phyloP scores from a whole-genome alignment of 30 jellyfish, hydroid and myxozoan species.

The Morbakka virulenta region DNA sequence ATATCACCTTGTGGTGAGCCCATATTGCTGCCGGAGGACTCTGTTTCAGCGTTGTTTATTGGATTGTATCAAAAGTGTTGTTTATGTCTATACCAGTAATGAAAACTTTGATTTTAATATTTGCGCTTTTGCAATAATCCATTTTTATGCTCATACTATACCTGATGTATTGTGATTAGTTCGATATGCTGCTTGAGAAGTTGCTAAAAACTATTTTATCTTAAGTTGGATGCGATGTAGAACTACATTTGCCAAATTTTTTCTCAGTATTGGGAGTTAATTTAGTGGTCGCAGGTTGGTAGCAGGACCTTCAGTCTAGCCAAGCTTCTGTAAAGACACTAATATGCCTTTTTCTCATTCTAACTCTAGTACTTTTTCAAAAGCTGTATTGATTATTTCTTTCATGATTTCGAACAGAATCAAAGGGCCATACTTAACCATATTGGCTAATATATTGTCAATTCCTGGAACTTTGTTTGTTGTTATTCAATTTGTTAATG shows the following conservation, averaged over 20 bases:
- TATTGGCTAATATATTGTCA: slow-evolving; percentile 15
- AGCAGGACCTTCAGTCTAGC: slow-evolving; percentile 57
- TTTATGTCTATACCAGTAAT: slow-evolving; percentile 52
- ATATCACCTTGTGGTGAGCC: slow-evolving; percentile 59
- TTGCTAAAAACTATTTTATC: slow-evolving; percentile 27
- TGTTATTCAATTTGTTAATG: slow-evolving; percentile 19
- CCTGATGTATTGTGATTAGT: slow-evolving; percentile 57
- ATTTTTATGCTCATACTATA: slow-evolving; percentile 55
- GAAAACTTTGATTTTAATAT: slow-evolving; percentile 14
- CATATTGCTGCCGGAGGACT: slow-evolving; percentile 32
- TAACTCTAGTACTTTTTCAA: slow-evolving; percentile 27
- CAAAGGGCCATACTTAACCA: slow-evolving; percentile 48
- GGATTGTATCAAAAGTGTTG: slow-evolving; percentile 48
- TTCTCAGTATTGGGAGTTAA: slow-evolving; percentile 39
- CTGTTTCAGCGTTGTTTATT: slow-evolving; percentile 29
- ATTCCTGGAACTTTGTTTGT: slow-evolving; percentile 27
- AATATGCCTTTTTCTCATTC: slow-evolving; percentile 39
- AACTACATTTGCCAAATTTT: slow-evolving; percentile 43
- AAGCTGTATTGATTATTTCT: slow-evolving; percentile 16
- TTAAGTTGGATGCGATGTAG: slow-evolving; percentile 25
- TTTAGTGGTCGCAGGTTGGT: slow-evolving; percentile 48
- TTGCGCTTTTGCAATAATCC: slow-evolving; percentile 47
- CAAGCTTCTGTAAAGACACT: slow-evolving; percentile 49
- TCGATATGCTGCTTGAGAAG: slow-evolving; percentile 52
- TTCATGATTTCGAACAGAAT: slow-evolving; percentile 15